These are phyloP conservation scores for Euwallacea similis DNA, from an alignment of 1,140 invertebrate species.

Conservation along the genomic window DNA sequence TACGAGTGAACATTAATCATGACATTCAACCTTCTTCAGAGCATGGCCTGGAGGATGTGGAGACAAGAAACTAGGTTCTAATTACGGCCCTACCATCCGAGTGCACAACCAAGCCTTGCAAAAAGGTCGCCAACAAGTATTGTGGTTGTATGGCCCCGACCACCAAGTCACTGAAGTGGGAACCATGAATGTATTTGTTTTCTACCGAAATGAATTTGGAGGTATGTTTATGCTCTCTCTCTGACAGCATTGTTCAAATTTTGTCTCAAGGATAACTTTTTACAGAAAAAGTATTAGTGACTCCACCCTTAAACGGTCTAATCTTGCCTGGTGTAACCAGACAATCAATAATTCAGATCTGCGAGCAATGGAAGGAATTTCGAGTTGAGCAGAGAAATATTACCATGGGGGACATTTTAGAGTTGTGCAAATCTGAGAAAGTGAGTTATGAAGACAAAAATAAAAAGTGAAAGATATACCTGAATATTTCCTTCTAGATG, in stretches of 20 bases:
- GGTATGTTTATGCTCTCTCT: conserved; percentile 60
- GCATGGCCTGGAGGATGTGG: conserved; percentile 97
- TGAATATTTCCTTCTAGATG: conserved; percentile 63
- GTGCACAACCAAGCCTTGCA: conserved; percentile 78
- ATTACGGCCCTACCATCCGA: conserved; percentile 85
- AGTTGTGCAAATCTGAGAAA: conserved; percentile 75
- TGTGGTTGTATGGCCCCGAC: conserved; percentile 96
- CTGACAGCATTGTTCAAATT: background rate
- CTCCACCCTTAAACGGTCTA: conserved; percentile 88
- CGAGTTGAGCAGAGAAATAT: conserved; percentile 81
- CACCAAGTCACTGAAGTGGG: conserved; percentile 96
- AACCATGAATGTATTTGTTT: conserved; percentile 98
- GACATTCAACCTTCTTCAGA: conserved; percentile 52
- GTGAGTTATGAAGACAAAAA: conserved; percentile 58
- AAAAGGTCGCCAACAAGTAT: conserved; percentile 88
- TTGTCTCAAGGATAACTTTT: background rate
- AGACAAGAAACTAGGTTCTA: conserved; percentile 92
- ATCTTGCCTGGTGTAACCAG: conserved; percentile 94
- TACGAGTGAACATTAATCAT: background rate
- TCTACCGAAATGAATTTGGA: conserved; percentile 85
- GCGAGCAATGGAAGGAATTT: conserved; percentile 84
- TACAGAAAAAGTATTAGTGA: conserved; percentile 88
- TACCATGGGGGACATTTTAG: conserved; percentile 82
- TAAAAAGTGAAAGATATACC: background rate
- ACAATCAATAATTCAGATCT: conserved; percentile 81